Conservation (phyloP, 1,140 invertebrate genomes). For the Trichonephila inaurata region DNA sequence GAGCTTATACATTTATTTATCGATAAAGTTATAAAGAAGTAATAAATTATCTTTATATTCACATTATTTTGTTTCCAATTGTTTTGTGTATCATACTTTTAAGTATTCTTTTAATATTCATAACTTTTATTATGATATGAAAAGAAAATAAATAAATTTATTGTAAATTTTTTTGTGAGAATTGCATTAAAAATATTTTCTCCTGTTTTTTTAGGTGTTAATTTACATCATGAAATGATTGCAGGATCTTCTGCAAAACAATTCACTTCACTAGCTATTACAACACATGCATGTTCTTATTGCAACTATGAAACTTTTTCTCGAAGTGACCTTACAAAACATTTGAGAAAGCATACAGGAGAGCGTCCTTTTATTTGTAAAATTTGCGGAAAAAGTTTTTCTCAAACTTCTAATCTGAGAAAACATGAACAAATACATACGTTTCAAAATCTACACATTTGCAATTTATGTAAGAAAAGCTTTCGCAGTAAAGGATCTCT, state of each 20-base stretch:
- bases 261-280: not conserved
- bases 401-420: slow-evolving; percentile 79
- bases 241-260: not conserved
- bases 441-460: not conserved
- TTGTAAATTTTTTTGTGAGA: not conserved
- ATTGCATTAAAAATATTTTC: not conserved
- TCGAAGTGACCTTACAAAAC: not conserved
- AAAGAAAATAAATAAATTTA: not conserved
- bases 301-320: slow-evolving; percentile 39
- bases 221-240: too few relatives aligned
- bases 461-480: not conserved
- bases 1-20: too few relatives aligned
- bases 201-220: not conserved
- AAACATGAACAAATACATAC: not conserved
- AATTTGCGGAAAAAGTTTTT: slow-evolving; percentile 82
- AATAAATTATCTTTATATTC: too few relatives aligned
- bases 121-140: too few relatives aligned
- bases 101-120: too few relatives aligned
- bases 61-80: too few relatives aligned
- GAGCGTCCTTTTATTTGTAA: slow-evolving; percentile 79
- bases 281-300: not conserved
- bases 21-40: too few relatives aligned
- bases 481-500: not conserved
- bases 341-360: slow-evolving; percentile 76
- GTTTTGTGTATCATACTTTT: too few relatives aligned